Evolutionary conservation across 2,797 vertebrate genomes (phyloP).

Genomic region (Urophycis tenuis): DNA sequence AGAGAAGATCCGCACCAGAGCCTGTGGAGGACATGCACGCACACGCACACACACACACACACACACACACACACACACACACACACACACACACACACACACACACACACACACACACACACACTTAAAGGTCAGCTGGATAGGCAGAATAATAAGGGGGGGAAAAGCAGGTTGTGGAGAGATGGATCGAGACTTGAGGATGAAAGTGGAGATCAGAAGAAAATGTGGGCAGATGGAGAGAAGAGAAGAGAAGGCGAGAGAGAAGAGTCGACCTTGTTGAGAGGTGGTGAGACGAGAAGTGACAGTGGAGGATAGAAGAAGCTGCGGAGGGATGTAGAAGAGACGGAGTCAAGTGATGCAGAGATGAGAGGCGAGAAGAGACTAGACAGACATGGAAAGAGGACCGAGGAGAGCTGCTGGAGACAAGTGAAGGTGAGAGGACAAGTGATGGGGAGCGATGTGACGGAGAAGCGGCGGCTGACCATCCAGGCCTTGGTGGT

Average conservation of each 20-base stretch:
- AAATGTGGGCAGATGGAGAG: not conserved
- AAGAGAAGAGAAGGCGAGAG: not conserved
- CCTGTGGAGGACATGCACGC: slow-evolving; percentile 58
- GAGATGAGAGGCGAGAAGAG: not conserved
- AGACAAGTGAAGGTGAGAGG: not conserved
- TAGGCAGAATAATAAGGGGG: not conserved
- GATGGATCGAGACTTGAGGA: not conserved
- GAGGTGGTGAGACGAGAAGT: not conserved
- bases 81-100: no score
- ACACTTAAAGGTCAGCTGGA: no score
- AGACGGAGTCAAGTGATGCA: not conserved
- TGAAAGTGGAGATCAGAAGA: not conserved
- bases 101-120: no score
- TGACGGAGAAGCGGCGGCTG: slow-evolving; percentile 40
- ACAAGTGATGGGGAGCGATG: not conserved
- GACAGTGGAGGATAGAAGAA: not conserved
- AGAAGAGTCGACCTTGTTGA: no score
- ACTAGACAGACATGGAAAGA: not conserved
- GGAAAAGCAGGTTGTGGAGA: not conserved
- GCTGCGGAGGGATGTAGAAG: not conserved
- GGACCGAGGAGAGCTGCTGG: not conserved
- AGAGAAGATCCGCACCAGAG: slow-evolving; percentile 85
- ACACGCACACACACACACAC: slow-evolving; percentile 1
- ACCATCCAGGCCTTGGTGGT: slow-evolving; percentile 91
- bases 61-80: no score